These are phyloP conservation scores for Stegastes partitus DNA, from an alignment of 2,113 vertebrate species.

Conservation along the genomic window DNA sequence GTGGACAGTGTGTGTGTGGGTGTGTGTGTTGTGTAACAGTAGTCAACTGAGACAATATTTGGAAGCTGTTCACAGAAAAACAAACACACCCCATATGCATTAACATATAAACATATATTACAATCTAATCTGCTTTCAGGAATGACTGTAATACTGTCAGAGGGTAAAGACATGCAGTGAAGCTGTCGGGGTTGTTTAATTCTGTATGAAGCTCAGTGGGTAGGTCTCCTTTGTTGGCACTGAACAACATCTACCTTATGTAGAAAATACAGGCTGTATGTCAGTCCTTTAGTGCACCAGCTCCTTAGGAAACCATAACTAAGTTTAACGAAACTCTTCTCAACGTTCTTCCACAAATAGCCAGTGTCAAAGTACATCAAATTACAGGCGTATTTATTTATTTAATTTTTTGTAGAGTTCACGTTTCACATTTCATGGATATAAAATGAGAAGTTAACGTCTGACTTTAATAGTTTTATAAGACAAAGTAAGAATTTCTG, in stretches of 20 bases:
- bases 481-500: no score
- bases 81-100: conserved; percentile 9
- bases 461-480: no score
- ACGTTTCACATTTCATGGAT: no score
- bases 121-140: conserved; percentile 32
- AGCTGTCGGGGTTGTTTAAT: not conserved
- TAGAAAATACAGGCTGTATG: not conserved
- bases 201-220: not conserved
- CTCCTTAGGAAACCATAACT: no score
- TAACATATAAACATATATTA: conserved; percentile 25
- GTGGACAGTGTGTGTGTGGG: not conserved
- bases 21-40: conserved; percentile 20
- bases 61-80: conserved; percentile 36
- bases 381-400: no score
- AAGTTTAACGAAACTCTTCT: no score
- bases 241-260: conserved; percentile 13
- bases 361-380: no score
- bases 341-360: no score
- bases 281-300: no score
- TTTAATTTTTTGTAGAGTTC: no score
- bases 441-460: no score
- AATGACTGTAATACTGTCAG: conserved; percentile 11
- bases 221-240: not conserved
- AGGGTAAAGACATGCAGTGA: not conserved
- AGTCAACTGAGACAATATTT: conserved; percentile 42